phyloP scores from a whole-genome alignment of 2,113 vertebrate genomes.

The Catharus bicknelli region DNA sequence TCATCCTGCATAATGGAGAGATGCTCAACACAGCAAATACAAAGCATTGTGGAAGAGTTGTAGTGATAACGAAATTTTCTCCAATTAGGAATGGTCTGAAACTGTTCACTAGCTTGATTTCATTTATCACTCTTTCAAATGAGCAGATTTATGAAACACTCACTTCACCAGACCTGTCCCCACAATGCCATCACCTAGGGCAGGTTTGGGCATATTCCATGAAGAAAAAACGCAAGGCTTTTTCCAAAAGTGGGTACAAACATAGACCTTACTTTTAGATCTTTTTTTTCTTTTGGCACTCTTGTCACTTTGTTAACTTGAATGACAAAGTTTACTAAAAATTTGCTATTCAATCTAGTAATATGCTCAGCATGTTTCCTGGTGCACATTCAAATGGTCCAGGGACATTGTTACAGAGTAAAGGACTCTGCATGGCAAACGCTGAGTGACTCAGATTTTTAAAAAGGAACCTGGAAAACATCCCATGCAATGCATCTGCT shows the following conservation, averaged over 20 bases:
- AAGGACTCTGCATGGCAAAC: neutral
- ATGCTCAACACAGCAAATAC: neutral
- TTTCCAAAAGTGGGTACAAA: neutral
- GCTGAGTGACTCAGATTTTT: slow-evolving; percentile 34
- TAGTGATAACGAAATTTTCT: neutral
- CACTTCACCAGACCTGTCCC: neutral
- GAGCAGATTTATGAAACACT: neutral
- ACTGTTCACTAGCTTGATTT: neutral
- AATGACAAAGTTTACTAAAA: neutral
- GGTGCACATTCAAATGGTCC: neutral
- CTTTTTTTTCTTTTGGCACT: neutral
- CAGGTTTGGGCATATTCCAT: neutral
- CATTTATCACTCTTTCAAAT: neutral
- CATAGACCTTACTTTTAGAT: fast-evolving
- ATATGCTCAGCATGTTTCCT: neutral
- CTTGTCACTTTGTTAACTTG: neutral
- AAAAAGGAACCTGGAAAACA: slow-evolving; percentile 48
- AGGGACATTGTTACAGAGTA: neutral
- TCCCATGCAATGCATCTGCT: slow-evolving; percentile 60
- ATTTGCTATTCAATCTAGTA: neutral
- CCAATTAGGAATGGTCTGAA: neutral
- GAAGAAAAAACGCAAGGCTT: neutral
- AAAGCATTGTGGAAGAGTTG: neutral
- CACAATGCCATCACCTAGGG: too few relatives aligned
- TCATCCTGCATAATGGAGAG: neutral